Conservation (phyloP, 2,888 invertebrate genomes). For the Andrena hattorfiana region DNA sequence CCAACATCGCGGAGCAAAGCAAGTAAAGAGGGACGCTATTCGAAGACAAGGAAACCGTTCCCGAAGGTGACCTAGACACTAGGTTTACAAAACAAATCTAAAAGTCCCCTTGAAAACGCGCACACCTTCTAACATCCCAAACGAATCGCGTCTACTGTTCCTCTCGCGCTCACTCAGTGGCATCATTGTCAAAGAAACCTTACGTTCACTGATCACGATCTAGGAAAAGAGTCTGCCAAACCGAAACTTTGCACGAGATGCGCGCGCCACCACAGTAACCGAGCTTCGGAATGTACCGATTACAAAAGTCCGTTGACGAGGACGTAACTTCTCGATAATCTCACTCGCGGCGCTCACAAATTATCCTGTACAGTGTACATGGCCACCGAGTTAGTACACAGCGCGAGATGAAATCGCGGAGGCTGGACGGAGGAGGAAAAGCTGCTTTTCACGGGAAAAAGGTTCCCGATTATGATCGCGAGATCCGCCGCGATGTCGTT, state of each 20-base stretch:
- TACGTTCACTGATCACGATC: background rate
- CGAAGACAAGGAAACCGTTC: conserved; percentile 17
- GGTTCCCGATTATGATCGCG: background rate
- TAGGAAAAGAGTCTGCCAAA: too few relatives aligned
- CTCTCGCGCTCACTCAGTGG: background rate
- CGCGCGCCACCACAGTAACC: background rate
- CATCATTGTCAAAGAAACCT: conserved; percentile 1
- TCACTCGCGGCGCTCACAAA: conserved; percentile 2
- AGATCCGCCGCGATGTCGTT: background rate
- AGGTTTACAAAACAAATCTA: conserved; percentile 25
- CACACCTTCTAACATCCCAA: background rate
- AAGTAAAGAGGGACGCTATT: conserved; percentile 1
- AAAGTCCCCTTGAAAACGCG: conserved; percentile 14
- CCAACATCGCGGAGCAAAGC: background rate
- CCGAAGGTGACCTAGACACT: background rate
- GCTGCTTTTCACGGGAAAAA: background rate
- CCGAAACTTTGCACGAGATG: background rate
- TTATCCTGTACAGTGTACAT: background rate
- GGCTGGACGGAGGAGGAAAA: background rate
- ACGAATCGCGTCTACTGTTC: background rate
- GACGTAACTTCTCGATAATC: background rate
- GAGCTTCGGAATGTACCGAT: background rate
- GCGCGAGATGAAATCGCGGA: background rate
- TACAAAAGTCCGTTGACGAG: background rate
- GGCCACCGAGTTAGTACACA: background rate